These are phyloP conservation scores for Xyrauchen texanus DNA, from an alignment of 2,113 vertebrate species.

Conservation along the genomic window DNA sequence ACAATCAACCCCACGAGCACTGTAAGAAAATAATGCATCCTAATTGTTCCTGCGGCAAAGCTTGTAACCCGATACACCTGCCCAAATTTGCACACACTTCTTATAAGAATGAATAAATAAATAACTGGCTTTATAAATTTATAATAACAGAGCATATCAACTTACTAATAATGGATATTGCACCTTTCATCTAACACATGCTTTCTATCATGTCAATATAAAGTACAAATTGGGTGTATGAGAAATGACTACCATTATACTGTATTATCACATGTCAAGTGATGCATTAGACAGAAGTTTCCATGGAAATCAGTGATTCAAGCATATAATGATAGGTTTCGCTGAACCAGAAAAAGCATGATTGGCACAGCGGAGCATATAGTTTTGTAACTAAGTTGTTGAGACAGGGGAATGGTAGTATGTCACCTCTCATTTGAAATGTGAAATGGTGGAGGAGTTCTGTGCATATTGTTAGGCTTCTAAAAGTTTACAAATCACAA, in stretches of 20 bases:
- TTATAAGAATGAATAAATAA: background rate
- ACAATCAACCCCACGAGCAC: no score
- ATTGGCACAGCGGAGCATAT: slow-evolving; percentile 29
- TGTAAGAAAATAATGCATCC: no score
- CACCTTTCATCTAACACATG: background rate
- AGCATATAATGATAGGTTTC: slow-evolving; percentile 40
- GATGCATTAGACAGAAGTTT: slow-evolving; percentile 36
- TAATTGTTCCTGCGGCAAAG: no score
- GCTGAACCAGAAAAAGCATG: slow-evolving; percentile 25
- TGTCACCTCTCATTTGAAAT: slow-evolving; percentile 6
- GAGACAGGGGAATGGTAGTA: slow-evolving; percentile 40
- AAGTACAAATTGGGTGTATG: background rate
- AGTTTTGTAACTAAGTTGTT: slow-evolving; percentile 46
- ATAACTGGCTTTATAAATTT: background rate
- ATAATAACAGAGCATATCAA: background rate
- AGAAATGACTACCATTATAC: slow-evolving; percentile 27
- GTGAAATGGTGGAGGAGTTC: background rate
- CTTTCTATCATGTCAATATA: background rate
- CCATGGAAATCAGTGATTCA: slow-evolving; percentile 45
- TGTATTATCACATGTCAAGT: slow-evolving; percentile 16
- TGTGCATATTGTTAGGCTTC: background rate
- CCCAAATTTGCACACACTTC: background rate
- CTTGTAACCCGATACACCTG: no score
- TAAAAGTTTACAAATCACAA: background rate
- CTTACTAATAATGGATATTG: background rate